Evolutionary conservation across 2,797 vertebrate genomes (phyloP).

Genomic region (Typhlichthys subterraneus): DNA sequence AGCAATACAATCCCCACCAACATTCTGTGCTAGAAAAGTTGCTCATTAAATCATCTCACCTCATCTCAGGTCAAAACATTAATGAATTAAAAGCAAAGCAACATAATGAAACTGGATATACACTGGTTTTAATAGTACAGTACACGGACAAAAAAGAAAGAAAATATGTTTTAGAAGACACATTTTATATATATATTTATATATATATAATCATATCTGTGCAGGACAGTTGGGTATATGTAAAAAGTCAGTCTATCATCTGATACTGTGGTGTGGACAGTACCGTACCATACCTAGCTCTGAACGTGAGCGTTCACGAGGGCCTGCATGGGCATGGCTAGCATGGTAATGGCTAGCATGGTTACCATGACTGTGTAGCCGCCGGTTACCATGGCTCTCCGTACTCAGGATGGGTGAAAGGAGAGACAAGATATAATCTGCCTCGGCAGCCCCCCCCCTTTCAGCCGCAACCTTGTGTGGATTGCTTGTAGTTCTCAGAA

Average conservation of each 20-base stretch:
- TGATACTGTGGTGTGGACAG: slow-evolving; percentile 8
- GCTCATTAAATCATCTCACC: slow-evolving; percentile 55
- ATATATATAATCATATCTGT: slow-evolving; percentile 52
- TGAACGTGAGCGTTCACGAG: slow-evolving; percentile 22
- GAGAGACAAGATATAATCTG: slow-evolving; percentile 1
- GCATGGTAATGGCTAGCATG: no score
- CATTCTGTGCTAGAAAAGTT: slow-evolving; percentile 29
- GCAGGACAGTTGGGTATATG: slow-evolving; percentile 63
- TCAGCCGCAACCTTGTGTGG: no score
- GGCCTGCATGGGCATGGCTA: slow-evolving; percentile 37
- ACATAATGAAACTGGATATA: slow-evolving; percentile 53
- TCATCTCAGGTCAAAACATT: slow-evolving; percentile 54
- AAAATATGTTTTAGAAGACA: slow-evolving; percentile 69
- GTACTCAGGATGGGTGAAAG: slow-evolving; percentile 36
- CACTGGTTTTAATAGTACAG: slow-evolving; percentile 65
- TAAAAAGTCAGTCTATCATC: slow-evolving; percentile 47
- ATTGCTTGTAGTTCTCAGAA: no score
- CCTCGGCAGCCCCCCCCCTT: no score
- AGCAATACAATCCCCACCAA: slow-evolving; percentile 26
- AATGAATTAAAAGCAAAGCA: slow-evolving; percentile 44
- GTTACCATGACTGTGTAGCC: no score
- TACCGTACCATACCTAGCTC: slow-evolving; percentile 1
- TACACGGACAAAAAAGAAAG: slow-evolving; percentile 56
- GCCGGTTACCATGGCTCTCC: slow-evolving; percentile 19
- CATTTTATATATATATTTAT: slow-evolving; percentile 18